Conservation (phyloP, 2,113 vertebrate genomes). For the Scopus umbretta region DNA sequence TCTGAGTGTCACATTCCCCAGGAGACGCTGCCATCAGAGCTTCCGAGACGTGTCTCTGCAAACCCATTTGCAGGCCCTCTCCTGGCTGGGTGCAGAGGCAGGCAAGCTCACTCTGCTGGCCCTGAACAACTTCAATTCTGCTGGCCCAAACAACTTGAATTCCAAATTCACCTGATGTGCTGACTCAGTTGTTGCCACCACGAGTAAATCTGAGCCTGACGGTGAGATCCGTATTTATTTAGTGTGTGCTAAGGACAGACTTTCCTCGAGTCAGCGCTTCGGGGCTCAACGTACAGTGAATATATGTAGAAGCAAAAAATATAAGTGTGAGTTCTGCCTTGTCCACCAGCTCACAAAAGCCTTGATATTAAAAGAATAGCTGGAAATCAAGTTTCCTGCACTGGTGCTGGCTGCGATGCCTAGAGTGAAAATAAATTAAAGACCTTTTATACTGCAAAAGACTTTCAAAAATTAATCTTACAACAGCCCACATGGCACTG, state of each 20-base stretch:
- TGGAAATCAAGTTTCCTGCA: not conserved
- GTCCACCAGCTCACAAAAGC: not conserved
- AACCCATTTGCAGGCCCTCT: not conserved
- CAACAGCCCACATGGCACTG: conserved; percentile 41
- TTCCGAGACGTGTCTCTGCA: not conserved
- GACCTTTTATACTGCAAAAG: conserved; percentile 51
- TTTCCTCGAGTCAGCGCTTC: not conserved
- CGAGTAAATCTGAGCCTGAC: not conserved
- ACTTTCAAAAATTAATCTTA: conserved; percentile 68
- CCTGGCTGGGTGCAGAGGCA: not conserved
- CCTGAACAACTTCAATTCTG: too few relatives aligned
- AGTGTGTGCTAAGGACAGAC: not conserved
- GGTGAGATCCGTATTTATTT: not conserved
- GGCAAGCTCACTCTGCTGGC: not conserved
- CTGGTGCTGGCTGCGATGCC: not conserved
- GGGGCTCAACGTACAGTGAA: not conserved
- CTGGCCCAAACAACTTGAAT: not conserved
- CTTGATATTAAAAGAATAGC: not conserved
- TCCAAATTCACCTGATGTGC: fast-evolving
- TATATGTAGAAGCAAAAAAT: not conserved
- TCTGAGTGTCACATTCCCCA: not conserved
- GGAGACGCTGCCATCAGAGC: not conserved
- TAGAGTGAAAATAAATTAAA: conserved; percentile 63
- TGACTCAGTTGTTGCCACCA: not conserved
- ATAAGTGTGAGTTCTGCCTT: not conserved